A percentile compares a stretch with the other conserved stretches of the same genome.
Conservation (phyloP, 2,888 invertebrate genomes). For the Beris chalybata region DNA sequence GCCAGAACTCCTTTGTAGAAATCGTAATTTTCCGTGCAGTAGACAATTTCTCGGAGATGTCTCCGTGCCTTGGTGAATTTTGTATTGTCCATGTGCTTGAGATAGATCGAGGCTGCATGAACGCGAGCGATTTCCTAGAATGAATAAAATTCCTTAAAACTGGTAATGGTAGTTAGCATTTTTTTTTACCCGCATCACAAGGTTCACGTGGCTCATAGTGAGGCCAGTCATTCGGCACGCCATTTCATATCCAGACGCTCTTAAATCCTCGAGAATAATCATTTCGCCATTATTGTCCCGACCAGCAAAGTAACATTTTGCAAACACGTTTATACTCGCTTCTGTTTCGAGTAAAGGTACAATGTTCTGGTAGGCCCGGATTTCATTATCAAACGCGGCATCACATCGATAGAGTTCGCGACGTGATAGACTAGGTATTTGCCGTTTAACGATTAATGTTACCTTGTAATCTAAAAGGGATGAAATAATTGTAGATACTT, state of each 20-base stretch:
- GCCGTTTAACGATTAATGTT: slow-evolving; percentile 52
- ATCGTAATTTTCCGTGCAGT: slow-evolving; percentile 48
- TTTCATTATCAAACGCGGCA: slow-evolving; percentile 53
- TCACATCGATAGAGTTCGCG: slow-evolving; percentile 52
- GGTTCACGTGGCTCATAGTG: slow-evolving; percentile 48
- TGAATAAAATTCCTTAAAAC: background rate
- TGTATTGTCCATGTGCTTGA: slow-evolving; percentile 45
- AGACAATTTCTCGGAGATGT: slow-evolving; percentile 51
- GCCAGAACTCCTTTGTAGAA: slow-evolving; percentile 49
- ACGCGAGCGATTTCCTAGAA: slow-evolving; percentile 51
- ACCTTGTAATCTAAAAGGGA: slow-evolving; percentile 30
- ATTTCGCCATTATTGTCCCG: slow-evolving; percentile 47
- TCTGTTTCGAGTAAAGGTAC: slow-evolving; percentile 47
- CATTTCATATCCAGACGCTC: slow-evolving; percentile 48
- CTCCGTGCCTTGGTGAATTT: slow-evolving; percentile 44
- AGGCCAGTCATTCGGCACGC: slow-evolving; percentile 48
- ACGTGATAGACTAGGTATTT: slow-evolving; percentile 50
- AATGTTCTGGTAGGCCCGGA: slow-evolving; percentile 49
- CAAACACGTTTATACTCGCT: slow-evolving; percentile 44
- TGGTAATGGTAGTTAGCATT: background rate
- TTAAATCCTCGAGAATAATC: slow-evolving; percentile 52
- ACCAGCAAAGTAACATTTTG: slow-evolving; percentile 50
- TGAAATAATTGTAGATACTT: no score
- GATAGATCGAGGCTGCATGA: slow-evolving; percentile 52
- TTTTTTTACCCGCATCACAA: slow-evolving; percentile 50